Base-by-base conservation (phyloP, 2,797 vertebrate genomes). In the Denticeps clupeoides region DNA sequence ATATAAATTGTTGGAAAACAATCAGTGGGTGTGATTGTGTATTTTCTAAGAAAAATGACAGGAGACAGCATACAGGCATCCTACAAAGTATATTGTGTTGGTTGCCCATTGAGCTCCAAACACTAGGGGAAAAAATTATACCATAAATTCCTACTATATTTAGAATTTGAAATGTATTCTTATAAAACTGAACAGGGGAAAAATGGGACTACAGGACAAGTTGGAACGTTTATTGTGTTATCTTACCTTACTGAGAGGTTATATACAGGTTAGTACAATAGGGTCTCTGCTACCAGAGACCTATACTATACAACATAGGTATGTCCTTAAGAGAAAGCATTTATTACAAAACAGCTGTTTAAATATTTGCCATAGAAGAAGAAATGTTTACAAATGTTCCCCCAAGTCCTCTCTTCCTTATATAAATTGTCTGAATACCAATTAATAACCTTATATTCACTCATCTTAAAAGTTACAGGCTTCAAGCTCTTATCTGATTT, bases 201-300 rank as follows among this genome's bases (percentile, higher is more conserved):
- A n/a, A n/a, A n/a, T n/a, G 7, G 15, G 7, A 10, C 21, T 18
- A 19, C 35, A 38, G 38, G 38, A 38, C 38, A 38, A 35, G 38
- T 38, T 38, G 35, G 35, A 38, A 21, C 16, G 92, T 92, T 91
- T 91, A 19, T 87, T 81, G n/a, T 53, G 42, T 18, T 54, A 60
- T 31, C 62, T 61, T 77, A 77, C 75, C 82, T 80, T 80, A 75
- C 78, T 79, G 72, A 62, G 70, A 75, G 65, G 67, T 78, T 83
- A 85, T 80, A 75, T 82, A 82, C 83, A 87, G 78, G 80, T 87
- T 80, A 62, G 50, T 62, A 29, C 32, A 41, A 38, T 23, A 24
- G 5, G 22, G 5, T 16, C 29, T 27, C 16, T 25, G 13, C 32
- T 47, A 41, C 28, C 27, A 38, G 40, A 57, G 29, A 7, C 13